Conservation (phyloP, 2,888 invertebrate species). For the Griposia aprilina region DNA sequence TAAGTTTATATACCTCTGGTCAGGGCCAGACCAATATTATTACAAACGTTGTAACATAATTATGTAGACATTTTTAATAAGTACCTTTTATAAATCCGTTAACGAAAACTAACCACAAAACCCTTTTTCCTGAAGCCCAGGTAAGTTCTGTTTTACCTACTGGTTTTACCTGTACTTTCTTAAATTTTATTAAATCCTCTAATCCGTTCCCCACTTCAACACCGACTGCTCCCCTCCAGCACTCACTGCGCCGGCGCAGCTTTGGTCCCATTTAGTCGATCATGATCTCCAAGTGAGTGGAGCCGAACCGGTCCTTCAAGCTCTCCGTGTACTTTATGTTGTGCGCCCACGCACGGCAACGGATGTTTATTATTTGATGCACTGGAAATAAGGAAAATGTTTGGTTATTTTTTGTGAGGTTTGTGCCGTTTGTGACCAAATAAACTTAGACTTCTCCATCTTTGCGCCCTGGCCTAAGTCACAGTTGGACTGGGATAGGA, state of each 20-base stretch:
- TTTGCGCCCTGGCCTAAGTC: background rate
- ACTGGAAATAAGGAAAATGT: conserved; percentile 76
- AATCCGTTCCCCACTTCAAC: conserved; percentile 18
- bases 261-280: conserved; percentile 78
- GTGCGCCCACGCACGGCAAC: conserved; percentile 93
- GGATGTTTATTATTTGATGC: conserved; percentile 92
- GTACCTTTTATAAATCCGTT: background rate
- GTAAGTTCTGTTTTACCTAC: background rate
- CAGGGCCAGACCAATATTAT: background rate
- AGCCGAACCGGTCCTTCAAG: conserved; percentile 85
- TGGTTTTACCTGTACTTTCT: background rate
- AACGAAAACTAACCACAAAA: background rate
- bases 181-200: background rate
- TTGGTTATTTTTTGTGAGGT: background rate
- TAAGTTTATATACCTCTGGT: background rate
- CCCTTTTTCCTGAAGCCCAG: background rate
- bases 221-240: conserved; percentile 16
- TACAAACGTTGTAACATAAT: background rate
- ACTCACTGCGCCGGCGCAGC: conserved; percentile 42
- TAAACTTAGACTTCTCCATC: background rate
- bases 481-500: background rate
- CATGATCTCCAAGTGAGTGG: conserved; percentile 88
- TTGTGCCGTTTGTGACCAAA: background rate
- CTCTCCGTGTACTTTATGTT: conserved; percentile 91
- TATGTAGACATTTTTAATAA: background rate